phyloP scores from a whole-genome alignment of 2,113 vertebrate genomes.

The Scophthalmus maximus region DNA sequence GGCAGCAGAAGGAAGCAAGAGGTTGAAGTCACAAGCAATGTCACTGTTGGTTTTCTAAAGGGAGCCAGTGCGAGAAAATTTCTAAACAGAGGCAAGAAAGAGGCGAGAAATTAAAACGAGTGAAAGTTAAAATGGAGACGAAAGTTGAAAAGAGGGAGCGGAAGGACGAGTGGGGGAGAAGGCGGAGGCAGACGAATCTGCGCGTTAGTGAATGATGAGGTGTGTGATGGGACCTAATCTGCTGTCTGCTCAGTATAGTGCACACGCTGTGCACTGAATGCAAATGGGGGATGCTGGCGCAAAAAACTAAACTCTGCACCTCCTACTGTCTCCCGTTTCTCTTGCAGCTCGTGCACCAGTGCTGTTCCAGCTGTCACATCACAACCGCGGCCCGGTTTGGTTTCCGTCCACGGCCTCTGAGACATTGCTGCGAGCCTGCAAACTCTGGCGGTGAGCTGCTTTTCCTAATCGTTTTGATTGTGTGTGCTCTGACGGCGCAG shows the following conservation, averaged over 20 bases:
- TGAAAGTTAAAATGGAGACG: neutral
- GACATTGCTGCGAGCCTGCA: neutral
- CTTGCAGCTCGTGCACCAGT: neutral
- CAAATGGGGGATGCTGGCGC: conserved; percentile 56
- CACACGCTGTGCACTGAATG: conserved; percentile 68
- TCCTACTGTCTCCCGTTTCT: conserved; percentile 23
- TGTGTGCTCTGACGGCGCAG: too few relatives aligned
- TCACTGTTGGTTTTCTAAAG: too few relatives aligned
- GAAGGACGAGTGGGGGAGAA: conserved; percentile 13
- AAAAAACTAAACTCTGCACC: conserved; percentile 50
- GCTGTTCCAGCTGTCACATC: conserved; percentile 7
- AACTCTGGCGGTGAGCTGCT: conserved; percentile 7
- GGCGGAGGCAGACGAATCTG: conserved; percentile 40
- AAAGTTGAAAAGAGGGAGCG: conserved; percentile 13
- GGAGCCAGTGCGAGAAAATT: too few relatives aligned
- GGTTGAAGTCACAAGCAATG: too few relatives aligned
- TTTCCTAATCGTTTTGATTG: neutral
- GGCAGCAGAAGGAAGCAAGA: too few relatives aligned
- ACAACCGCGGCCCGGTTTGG: neutral
- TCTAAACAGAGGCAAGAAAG: too few relatives aligned
- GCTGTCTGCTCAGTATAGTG: conserved; percentile 71
- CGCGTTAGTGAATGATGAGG: conserved; percentile 71
- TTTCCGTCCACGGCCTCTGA: neutral
- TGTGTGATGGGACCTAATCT: conserved; percentile 76
- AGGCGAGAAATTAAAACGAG: too few relatives aligned